A percentile compares a stretch with the other conserved stretches of the same genome.
phyloP scores from a whole-genome alignment of 2,797 vertebrate genomes.

The Spinus olivaceus region DNA sequence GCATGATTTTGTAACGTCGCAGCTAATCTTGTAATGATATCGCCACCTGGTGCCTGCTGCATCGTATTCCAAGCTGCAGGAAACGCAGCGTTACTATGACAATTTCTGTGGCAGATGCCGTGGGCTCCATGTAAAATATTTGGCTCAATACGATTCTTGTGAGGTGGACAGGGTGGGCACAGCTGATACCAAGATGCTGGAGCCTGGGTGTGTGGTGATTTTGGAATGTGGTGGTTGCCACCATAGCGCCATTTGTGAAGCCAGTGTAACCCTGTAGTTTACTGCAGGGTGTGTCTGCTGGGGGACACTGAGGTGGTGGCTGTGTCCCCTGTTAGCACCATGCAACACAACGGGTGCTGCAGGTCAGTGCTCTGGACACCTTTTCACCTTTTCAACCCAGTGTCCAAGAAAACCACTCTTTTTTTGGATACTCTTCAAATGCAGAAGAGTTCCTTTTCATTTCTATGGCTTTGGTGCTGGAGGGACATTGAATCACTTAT shows the following conservation, averaged over 20 bases:
- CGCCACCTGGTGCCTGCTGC: constrained; percentile 56
- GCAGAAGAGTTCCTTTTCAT: neutral
- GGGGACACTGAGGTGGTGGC: neutral
- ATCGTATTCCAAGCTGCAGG: neutral
- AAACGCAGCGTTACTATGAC: constrained; percentile 1
- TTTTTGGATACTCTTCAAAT: neutral
- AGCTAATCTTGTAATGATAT: constrained; percentile 7
- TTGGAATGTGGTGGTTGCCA: neutral
- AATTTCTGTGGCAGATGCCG: neutral
- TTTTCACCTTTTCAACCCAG: neutral
- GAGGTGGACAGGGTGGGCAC: neutral
- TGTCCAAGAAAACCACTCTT: neutral
- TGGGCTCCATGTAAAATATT: neutral
- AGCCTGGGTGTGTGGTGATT: neutral
- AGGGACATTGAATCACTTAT: neutral
- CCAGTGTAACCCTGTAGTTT: neutral
- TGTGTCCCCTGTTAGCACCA: neutral
- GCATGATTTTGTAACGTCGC: neutral
- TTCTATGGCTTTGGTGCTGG: neutral
- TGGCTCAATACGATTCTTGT: neutral
- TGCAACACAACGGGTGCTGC: neutral
- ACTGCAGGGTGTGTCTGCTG: neutral
- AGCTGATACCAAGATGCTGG: neutral
- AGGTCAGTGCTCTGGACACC: neutral
- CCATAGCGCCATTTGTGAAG: neutral